phyloP scores from a whole-genome alignment of 2,888 invertebrate species.

The Cordilura impudica region DNA sequence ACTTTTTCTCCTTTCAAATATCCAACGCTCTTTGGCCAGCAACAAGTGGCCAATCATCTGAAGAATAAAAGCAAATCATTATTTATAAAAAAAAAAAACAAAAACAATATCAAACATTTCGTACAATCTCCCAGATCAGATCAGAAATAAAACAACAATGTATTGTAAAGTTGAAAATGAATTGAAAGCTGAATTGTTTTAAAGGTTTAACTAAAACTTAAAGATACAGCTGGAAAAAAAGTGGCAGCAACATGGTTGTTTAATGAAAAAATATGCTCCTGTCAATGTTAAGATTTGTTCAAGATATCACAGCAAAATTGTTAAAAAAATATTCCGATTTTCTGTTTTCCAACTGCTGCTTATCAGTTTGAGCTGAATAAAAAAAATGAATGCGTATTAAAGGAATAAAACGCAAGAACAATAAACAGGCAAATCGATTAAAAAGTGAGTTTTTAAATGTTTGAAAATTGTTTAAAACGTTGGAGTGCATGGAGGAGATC shows the following conservation, averaged over 20 bases:
- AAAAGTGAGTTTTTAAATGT: constrained; percentile 13
- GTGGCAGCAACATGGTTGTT: constrained; percentile 41
- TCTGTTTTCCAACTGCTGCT: constrained; percentile 20
- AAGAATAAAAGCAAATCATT: constrained; percentile 31
- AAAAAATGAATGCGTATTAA: constrained; percentile 41
- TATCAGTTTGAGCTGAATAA: constrained; percentile 29
- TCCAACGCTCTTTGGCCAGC: constrained; percentile 22
- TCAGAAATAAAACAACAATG: constrained; percentile 29
- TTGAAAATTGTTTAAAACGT: constrained; percentile 29
- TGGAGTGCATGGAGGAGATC: background rate
- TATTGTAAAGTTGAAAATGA: background rate
- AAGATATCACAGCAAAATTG: constrained; percentile 37
- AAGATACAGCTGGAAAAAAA: background rate
- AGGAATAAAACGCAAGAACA: constrained; percentile 3
- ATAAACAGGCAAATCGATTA: background rate
- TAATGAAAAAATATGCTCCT: constrained; percentile 60
- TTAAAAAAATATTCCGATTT: constrained; percentile 24
- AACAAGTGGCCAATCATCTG: constrained; percentile 44
- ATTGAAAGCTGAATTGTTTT: constrained; percentile 6
- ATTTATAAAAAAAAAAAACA: background rate
- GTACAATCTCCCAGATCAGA: constrained; percentile 32
- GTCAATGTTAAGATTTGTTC: constrained; percentile 55
- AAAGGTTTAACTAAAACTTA: background rate
- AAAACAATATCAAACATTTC: constrained; percentile 1
- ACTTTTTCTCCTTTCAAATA: constrained; percentile 13